These are phyloP conservation scores for Leistus spinibarbis DNA, from an alignment of 2,888 invertebrate species.

Conservation along the genomic window DNA sequence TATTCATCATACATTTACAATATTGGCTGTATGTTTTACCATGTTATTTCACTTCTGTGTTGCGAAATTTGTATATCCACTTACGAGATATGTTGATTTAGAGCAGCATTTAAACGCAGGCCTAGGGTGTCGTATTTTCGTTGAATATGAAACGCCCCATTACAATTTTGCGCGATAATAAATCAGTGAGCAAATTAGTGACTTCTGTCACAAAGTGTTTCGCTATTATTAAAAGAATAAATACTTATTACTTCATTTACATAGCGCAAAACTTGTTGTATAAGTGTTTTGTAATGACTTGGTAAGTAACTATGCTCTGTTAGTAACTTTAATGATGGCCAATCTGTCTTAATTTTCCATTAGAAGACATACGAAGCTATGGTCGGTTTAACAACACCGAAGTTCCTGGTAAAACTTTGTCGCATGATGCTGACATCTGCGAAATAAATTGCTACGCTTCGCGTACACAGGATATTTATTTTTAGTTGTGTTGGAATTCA, in stretches of 20 bases:
- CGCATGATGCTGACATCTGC: conserved; percentile 32
- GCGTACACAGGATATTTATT: conserved; percentile 27
- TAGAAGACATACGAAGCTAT: conserved; percentile 30
- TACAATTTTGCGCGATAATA: background rate
- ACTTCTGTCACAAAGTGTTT: background rate
- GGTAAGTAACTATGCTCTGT: conserved; percentile 23
- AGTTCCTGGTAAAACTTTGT: conserved; percentile 27
- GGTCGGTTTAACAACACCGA: conserved; percentile 23
- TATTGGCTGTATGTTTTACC: background rate
- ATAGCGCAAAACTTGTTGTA: conserved; percentile 13
- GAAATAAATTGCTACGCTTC: conserved; percentile 21
- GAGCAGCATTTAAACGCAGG: background rate
- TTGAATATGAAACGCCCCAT: background rate
- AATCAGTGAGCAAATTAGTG: background rate
- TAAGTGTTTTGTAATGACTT: conserved; percentile 31
- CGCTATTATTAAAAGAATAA: conserved; percentile 15
- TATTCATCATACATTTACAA: background rate
- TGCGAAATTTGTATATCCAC: no score
- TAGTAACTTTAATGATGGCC: conserved; percentile 30
- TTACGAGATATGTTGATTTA: no score
- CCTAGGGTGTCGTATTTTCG: background rate
- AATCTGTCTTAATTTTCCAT: conserved; percentile 39
- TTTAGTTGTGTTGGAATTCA: conserved; percentile 6
- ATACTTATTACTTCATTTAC: conserved; percentile 24
- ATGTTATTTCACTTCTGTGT: no score